phyloP scores from a whole-genome alignment of 2,113 vertebrate species.

The Vulpes lagopus region DNA sequence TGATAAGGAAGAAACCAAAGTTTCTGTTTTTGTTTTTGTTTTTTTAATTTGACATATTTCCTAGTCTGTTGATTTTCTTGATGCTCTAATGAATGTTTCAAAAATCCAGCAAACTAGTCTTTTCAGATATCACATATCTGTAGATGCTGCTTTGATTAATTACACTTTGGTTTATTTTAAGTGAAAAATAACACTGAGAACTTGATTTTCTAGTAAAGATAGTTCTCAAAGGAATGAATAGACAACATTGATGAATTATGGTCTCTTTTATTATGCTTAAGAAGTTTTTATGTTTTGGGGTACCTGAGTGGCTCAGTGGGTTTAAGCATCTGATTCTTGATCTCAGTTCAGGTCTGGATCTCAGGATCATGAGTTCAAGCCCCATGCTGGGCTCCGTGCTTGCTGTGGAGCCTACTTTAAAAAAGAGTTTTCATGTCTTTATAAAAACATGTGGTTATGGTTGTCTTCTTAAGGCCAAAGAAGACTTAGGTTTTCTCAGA shows the following conservation, averaged over 20 bases:
- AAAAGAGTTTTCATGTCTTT: constrained; percentile 33
- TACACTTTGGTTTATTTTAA: constrained; percentile 32
- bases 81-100: neutral
- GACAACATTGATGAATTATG: neutral
- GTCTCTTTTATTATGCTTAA: neutral
- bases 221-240: constrained; percentile 38
- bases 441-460: neutral
- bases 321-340: no score
- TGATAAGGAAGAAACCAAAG: neutral
- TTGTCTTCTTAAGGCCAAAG: neutral
- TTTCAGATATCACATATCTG: neutral
- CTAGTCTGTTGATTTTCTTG: neutral
- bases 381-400: neutral
- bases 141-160: constrained; percentile 36
- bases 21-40: neutral
- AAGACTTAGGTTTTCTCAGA: neutral
- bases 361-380: no score
- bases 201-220: constrained; percentile 47
- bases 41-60: constrained; percentile 17
- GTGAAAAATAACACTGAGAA: constrained; percentile 28
- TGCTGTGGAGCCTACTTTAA: neutral
- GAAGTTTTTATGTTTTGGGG: constrained; percentile 26
- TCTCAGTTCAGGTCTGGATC: no score
- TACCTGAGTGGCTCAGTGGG: no score
- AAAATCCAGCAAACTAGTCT: neutral